Evolutionary conservation across 2,888 invertebrate species (phyloP).

Genomic region (Patella pellucida): DNA sequence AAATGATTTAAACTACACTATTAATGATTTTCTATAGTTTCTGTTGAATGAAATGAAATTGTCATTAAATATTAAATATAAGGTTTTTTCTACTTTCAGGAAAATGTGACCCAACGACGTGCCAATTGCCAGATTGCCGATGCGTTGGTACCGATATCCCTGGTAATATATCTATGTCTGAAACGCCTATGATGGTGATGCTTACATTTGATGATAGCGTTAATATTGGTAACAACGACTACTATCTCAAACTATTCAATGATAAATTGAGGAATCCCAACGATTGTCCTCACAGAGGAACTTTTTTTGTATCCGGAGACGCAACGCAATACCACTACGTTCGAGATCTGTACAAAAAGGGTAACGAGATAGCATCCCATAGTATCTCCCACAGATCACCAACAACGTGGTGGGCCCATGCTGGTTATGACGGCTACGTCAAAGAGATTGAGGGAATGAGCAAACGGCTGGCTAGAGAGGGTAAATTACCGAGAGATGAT

Average conservation of each 20-base stretch:
- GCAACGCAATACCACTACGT: slow-evolving; percentile 99
- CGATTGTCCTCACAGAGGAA: slow-evolving; percentile 82
- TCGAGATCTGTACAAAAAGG: slow-evolving; percentile 92
- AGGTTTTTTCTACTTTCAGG: slow-evolving; percentile 22
- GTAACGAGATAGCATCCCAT: slow-evolving; percentile 98
- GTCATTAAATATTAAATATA: too few species aligned
- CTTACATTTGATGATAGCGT: slow-evolving; percentile 57
- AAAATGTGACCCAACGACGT: slow-evolving; percentile 34
- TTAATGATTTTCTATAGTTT: too few species aligned
- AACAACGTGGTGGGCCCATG: slow-evolving; percentile 77
- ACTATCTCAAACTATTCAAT: slow-evolving; percentile 40
- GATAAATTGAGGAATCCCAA: slow-evolving; percentile 75
- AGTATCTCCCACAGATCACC: slow-evolving; percentile 77
- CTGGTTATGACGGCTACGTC: slow-evolving; percentile 91
- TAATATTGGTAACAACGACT: slow-evolving; percentile 39
- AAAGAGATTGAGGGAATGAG: slow-evolving; percentile 93
- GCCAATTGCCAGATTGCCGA: slow-evolving; percentile 40
- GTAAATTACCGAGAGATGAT: slow-evolving; percentile 83
- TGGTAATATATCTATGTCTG: slow-evolving; percentile 30
- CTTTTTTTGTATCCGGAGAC: slow-evolving; percentile 96
- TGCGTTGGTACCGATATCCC: slow-evolving; percentile 42
- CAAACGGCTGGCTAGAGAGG: slow-evolving; percentile 85
- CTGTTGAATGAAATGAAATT: too few species aligned
- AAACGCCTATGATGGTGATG: slow-evolving; percentile 53
- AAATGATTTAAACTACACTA: too few species aligned